Evolutionary conservation across 53 echinoderm and acorn worm genomes (phyloP).

Genomic region (Stichopus horrens): DNA sequence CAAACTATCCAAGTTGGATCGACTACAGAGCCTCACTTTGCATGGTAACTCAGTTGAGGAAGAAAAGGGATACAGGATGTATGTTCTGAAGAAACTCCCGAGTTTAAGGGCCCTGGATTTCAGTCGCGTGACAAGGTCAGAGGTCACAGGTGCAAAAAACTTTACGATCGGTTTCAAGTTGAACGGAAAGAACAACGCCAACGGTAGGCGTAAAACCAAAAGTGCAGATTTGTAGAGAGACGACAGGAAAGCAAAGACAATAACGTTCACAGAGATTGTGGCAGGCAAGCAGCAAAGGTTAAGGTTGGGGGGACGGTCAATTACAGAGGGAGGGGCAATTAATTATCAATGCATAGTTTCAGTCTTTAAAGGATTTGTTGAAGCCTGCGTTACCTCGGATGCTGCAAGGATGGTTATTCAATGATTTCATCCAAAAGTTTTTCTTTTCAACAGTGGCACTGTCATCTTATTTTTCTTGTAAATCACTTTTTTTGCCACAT

Average conservation of each 20-base stretch:
- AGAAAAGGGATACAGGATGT: conserved; percentile 69
- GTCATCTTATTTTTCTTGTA: too few relatives aligned
- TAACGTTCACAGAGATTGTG: neutral
- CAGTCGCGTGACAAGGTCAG: conserved; percentile 78
- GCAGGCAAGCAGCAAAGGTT: neutral
- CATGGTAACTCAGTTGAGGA: conserved; percentile 87
- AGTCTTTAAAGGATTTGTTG: too few relatives aligned
- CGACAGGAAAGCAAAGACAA: neutral
- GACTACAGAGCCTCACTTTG: conserved; percentile 68
- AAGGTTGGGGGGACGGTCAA: neutral
- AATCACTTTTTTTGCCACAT: too few relatives aligned
- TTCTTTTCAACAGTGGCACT: too few relatives aligned
- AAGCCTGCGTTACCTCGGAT: too few relatives aligned
- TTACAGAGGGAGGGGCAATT: neutral
- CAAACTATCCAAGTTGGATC: conserved; percentile 62
- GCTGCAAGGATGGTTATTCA: too few relatives aligned
- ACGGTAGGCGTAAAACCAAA: neutral
- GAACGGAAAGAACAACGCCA: neutral
- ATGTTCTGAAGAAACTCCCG: conserved; percentile 70
- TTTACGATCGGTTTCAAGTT: conserved; percentile 36
- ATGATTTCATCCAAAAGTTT: too few relatives aligned
- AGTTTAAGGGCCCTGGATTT: conserved; percentile 84
- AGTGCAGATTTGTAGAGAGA: conserved; percentile 4
- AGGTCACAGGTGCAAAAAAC: conserved; percentile 59
- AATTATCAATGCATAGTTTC: too few relatives aligned